A percentile compares a stretch with the other conserved stretches of the same genome.
phyloP scores from a whole-genome alignment of 1,140 invertebrate genomes.

The Akabosia matsudoensis region DNA sequence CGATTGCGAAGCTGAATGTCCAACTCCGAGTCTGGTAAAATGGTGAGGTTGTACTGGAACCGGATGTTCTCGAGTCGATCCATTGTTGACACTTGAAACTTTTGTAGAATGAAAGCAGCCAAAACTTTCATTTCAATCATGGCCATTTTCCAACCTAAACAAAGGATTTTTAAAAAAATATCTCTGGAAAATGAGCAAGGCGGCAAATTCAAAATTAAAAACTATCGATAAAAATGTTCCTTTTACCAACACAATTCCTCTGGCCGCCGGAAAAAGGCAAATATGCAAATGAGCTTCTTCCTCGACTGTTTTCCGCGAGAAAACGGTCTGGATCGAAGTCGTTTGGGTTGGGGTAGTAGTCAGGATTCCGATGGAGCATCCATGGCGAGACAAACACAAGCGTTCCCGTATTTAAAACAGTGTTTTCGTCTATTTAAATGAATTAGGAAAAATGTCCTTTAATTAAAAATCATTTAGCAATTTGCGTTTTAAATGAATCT shows the following conservation, averaged over 20 bases:
- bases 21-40: too few relatives aligned
- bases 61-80: background rate
- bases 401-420: background rate
- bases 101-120: background rate
- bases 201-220: background rate
- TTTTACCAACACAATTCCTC: background rate
- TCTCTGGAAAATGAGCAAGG: background rate
- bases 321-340: background rate
- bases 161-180: background rate
- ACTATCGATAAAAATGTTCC: background rate
- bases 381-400: background rate
- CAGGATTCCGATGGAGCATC: background rate
- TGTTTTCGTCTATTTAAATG: background rate
- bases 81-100: background rate
- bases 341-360: background rate
- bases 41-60: background rate
- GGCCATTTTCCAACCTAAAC: background rate
- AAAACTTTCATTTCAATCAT: background rate
- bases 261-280: background rate
- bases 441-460: too few relatives aligned
- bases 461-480: too few relatives aligned
- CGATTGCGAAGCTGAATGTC: too few relatives aligned
- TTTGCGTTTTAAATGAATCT: too few relatives aligned
- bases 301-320: background rate
- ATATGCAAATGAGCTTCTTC: background rate